phyloP scores from a whole-genome alignment of 2,888 invertebrate species.

The Zhuqinia jingwanae region DNA sequence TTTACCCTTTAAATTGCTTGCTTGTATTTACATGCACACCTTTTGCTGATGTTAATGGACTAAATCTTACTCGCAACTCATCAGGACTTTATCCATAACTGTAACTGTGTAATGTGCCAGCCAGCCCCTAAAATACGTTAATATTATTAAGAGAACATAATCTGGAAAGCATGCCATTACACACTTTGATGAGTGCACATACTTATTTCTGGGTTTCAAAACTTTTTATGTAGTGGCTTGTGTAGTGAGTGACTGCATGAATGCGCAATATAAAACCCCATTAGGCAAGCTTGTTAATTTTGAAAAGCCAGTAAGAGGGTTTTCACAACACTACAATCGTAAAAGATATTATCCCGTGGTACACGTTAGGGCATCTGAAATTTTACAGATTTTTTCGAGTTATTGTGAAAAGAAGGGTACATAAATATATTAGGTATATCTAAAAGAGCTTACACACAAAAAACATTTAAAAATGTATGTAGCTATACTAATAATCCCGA shows the following conservation, averaged over 20 bases:
- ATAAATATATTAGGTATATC: not conserved
- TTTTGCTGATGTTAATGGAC: slow-evolving; percentile 5
- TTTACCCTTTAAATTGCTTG: slow-evolving; percentile 8
- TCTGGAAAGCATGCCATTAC: not conserved
- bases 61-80: slow-evolving; percentile 10
- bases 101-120: too few species aligned
- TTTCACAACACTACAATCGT: slow-evolving; percentile 55
- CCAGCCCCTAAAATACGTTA: too few species aligned
- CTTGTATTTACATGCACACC: not conserved
- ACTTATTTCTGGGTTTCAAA: not conserved
- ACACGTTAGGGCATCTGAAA: not conserved
- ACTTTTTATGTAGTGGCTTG: not conserved
- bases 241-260: slow-evolving; percentile 3
- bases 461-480: not conserved
- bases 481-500: not conserved
- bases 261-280: slow-evolving; percentile 63
- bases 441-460: not conserved
- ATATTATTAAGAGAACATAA: not conserved
- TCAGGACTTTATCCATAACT: slow-evolving; percentile 5
- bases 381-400: not conserved
- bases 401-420: not conserved
- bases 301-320: slow-evolving; percentile 53
- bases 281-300: slow-evolving; percentile 73
- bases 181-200: not conserved
- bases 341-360: slow-evolving; percentile 55